These are phyloP conservation scores for Hesperophylax magnus DNA, from an alignment of 1,140 invertebrate genomes.

Conservation along the genomic window DNA sequence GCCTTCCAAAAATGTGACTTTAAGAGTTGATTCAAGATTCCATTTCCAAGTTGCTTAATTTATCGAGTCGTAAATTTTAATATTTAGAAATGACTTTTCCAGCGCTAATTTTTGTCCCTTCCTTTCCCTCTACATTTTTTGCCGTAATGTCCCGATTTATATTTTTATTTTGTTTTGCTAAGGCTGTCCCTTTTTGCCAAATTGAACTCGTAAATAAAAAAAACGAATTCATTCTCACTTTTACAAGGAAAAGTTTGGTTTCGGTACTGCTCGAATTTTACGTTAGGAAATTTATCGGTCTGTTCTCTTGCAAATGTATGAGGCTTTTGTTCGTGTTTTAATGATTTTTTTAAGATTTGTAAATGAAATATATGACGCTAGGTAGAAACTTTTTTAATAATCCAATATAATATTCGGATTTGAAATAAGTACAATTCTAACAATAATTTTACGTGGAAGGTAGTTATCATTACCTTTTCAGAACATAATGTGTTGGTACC, in stretches of 20 bases:
- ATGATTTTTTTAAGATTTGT: slow-evolving; percentile 12
- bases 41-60: slow-evolving; percentile 35
- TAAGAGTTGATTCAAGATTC: slow-evolving; percentile 28
- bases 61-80: slow-evolving; percentile 49
- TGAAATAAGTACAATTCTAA: no score
- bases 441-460: no score
- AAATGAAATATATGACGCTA: slow-evolving; percentile 16
- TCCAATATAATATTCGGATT: no score
- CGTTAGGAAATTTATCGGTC: slow-evolving; percentile 41
- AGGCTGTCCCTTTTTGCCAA: slow-evolving; percentile 38
- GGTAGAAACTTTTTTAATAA: slow-evolving; percentile 29
- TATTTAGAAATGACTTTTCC: slow-evolving; percentile 53
- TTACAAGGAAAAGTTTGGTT: slow-evolving; percentile 48
- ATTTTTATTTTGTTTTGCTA: slow-evolving; percentile 39
- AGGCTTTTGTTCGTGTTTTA: slow-evolving; percentile 14
- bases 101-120: slow-evolving; percentile 51
- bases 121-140: background rate
- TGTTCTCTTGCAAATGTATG: slow-evolving; percentile 27
- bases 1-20: slow-evolving; percentile 1
- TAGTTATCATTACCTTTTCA: no score
- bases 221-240: slow-evolving; percentile 39
- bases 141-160: slow-evolving; percentile 1
- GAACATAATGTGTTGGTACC: no score
- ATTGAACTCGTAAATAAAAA: slow-evolving; percentile 55
- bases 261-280: slow-evolving; percentile 15